These are phyloP conservation scores for Chloroceryle inda DNA, from an alignment of 2,797 vertebrate species.

Conservation along the genomic window DNA sequence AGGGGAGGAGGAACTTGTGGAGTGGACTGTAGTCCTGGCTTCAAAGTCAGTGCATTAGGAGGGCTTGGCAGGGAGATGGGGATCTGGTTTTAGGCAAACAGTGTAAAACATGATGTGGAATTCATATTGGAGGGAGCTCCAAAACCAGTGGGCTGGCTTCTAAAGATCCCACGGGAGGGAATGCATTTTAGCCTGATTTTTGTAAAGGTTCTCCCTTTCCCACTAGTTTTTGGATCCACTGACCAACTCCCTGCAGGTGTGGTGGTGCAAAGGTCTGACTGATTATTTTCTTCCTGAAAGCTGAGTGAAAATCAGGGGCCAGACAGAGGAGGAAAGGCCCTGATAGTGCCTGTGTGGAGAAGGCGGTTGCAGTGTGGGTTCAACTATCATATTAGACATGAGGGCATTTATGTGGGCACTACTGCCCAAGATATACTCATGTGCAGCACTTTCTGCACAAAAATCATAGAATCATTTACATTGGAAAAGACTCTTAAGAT, in stretches of 20 bases:
- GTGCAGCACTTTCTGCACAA: background rate
- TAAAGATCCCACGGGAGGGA: background rate
- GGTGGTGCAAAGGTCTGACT: background rate
- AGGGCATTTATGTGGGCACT: background rate
- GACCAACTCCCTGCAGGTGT: background rate
- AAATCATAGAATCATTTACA: background rate
- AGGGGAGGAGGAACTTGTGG: background rate
- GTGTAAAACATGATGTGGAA: conserved; percentile 42
- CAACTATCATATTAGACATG: background rate
- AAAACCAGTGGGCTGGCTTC: conserved; percentile 19
- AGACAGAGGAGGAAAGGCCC: background rate
- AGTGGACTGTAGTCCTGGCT: background rate
- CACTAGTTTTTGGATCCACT: background rate
- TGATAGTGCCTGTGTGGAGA: background rate
- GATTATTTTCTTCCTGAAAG: background rate
- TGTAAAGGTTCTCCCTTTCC: conserved; percentile 20
- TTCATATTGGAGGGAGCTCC: conserved; percentile 3
- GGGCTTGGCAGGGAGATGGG: background rate
- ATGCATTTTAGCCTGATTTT: conserved; percentile 17
- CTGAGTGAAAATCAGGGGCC: background rate
- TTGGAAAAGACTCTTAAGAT: background rate
- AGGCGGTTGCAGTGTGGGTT: background rate
- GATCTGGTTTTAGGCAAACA: conserved; percentile 30
- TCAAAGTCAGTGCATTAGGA: background rate
- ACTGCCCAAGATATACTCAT: background rate